Conservation (phyloP, 2,888 invertebrate genomes). For the Cheilosia soror region DNA sequence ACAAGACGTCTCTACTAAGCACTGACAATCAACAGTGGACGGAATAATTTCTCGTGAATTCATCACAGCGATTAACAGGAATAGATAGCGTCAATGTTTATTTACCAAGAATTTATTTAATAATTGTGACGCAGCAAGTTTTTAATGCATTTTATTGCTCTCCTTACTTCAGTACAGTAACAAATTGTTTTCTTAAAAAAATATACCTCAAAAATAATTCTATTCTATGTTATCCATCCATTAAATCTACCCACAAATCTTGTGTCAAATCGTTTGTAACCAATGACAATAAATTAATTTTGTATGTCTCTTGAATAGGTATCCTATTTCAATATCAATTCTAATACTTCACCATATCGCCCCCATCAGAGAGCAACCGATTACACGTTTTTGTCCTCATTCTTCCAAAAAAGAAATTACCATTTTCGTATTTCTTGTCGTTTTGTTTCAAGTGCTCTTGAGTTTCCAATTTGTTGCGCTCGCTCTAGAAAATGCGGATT, state of each 20-base stretch:
- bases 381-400: constrained; percentile 33
- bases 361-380: not conserved
- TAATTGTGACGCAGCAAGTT: not conserved
- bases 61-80: not conserved
- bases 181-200: no score
- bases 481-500: constrained; percentile 1
- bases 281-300: constrained; percentile 57
- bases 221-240: not conserved
- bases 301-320: constrained; percentile 38
- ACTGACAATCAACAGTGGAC: no score
- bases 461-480: constrained; percentile 49
- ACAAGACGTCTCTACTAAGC: no score
- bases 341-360: not conserved
- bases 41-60: not conserved
- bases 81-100: not conserved
- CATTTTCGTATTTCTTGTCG: constrained; percentile 32
- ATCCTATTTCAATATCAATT: constrained; percentile 50
- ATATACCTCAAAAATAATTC: no score
- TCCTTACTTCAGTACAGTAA: no score
- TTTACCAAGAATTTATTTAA: not conserved
- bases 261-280: constrained; percentile 38
- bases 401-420: constrained; percentile 8
- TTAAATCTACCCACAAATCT: not conserved
- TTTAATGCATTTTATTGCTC: no score
- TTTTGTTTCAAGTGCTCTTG: constrained; percentile 48